Conservation (phyloP, 2,888 invertebrate species). For the Sarcophaga rosellei region DNA sequence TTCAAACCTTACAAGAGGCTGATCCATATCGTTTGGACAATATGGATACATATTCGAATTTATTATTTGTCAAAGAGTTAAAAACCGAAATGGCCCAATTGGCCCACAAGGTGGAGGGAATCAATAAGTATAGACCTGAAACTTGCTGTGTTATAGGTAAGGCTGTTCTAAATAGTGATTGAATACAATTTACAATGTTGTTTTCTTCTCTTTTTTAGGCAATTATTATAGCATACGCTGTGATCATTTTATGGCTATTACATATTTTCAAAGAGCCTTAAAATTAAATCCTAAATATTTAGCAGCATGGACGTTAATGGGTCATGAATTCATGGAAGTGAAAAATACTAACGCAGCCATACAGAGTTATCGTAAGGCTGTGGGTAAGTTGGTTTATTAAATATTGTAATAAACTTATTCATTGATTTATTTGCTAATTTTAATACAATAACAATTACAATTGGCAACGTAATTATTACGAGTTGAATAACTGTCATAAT, state of each 20-base stretch:
- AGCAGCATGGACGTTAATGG: constrained; percentile 98
- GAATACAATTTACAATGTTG: not conserved
- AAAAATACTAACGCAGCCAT: constrained; percentile 99
- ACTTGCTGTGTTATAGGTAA: constrained; percentile 97
- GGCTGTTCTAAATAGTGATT: not conserved
- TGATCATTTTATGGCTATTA: constrained; percentile 98
- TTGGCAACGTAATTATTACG: not conserved
- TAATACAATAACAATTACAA: not conserved
- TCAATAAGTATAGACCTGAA: constrained; percentile 98
- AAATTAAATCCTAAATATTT: constrained; percentile 96
- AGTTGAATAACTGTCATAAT: too few relatives aligned
- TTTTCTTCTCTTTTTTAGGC: constrained; percentile 83
- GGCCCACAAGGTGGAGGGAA: constrained; percentile 95
- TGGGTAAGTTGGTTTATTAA: constrained; percentile 84
- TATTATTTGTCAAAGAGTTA: constrained; percentile 96
- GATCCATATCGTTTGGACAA: constrained; percentile 98
- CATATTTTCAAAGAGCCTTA: constrained; percentile 97
- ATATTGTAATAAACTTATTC: too few relatives aligned
- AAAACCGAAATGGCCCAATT: constrained; percentile 95
- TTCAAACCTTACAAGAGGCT: constrained; percentile 89
- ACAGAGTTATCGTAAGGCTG: constrained; percentile 97
- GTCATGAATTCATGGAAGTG: constrained; percentile 99
- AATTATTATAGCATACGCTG: constrained; percentile 98
- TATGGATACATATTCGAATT: constrained; percentile 97
- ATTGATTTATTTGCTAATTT: too few relatives aligned